Evolutionary conservation across 2,113 vertebrate genomes (phyloP).

Genomic region (Caracal caracal): DNA sequence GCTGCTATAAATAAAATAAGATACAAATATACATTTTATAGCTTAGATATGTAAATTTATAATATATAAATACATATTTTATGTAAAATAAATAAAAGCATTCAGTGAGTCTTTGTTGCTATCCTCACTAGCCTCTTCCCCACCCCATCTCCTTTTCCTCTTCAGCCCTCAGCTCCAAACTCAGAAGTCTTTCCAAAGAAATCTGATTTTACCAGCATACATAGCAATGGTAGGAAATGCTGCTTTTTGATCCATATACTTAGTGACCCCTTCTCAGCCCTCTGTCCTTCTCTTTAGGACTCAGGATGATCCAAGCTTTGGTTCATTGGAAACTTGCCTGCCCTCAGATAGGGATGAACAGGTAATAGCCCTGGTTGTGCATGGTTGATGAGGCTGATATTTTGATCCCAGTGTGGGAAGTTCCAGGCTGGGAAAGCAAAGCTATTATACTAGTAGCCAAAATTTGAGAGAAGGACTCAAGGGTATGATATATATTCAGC

Average conservation of each 20-base stretch:
- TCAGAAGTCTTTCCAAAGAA: background rate
- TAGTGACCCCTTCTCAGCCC: background rate
- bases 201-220: background rate
- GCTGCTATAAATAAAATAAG: background rate
- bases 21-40: background rate
- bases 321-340: slow-evolving; percentile 56
- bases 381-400: background rate
- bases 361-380: slow-evolving; percentile 65
- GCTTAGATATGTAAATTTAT: background rate
- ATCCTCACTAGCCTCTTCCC: background rate
- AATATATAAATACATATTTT: background rate
- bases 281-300: slow-evolving; percentile 65
- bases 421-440: background rate
- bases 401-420: background rate
- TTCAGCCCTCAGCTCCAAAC: background rate
- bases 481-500: background rate
- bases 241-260: background rate
- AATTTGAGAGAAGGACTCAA: background rate
- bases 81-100: background rate
- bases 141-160: rapidly evolving
- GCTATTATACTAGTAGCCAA: background rate
- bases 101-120: background rate
- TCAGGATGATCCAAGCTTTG: background rate
- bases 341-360: slow-evolving; percentile 38
- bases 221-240: background rate